Conservation (phyloP, 2,888 invertebrate species). For the Agriopis marginaria region DNA sequence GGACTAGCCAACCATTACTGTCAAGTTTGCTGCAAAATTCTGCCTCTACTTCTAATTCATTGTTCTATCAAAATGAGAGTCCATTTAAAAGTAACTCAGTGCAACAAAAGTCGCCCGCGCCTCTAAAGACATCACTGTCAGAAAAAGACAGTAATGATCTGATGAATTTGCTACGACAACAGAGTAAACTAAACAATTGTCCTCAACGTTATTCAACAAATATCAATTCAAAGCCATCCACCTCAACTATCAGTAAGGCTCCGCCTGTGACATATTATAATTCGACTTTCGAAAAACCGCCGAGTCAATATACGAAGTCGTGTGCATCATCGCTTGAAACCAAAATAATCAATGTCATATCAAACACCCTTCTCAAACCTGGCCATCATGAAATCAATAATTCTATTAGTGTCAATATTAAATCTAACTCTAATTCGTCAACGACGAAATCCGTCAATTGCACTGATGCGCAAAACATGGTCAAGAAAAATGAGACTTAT, state of each 20-base stretch:
- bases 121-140: conserved; percentile 45
- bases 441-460: conserved; percentile 12
- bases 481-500: conserved; percentile 29
- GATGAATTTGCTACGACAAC: conserved; percentile 63
- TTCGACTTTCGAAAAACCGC: neutral
- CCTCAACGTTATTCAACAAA: conserved; percentile 1
- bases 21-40: conserved; percentile 16
- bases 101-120: conserved; percentile 3
- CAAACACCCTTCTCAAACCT: conserved; percentile 38
- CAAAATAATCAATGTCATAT: conserved; percentile 40
- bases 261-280: neutral
- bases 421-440: conserved; percentile 8
- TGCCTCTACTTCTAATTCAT: neutral
- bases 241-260: conserved; percentile 2
- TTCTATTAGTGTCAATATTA: conserved; percentile 2
- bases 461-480: conserved; percentile 18
- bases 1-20: conserved; percentile 11
- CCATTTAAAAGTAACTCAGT: neutral
- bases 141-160: conserved; percentile 71
- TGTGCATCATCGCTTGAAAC: conserved; percentile 5
- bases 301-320: neutral
- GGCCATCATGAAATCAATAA: conserved; percentile 23
- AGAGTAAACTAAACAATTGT: conserved; percentile 57
- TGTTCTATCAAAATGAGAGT: neutral
- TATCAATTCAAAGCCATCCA: conserved; percentile 17